phyloP scores from a whole-genome alignment of 2,888 invertebrate species.

The Drosophila parthenogenetica region DNA sequence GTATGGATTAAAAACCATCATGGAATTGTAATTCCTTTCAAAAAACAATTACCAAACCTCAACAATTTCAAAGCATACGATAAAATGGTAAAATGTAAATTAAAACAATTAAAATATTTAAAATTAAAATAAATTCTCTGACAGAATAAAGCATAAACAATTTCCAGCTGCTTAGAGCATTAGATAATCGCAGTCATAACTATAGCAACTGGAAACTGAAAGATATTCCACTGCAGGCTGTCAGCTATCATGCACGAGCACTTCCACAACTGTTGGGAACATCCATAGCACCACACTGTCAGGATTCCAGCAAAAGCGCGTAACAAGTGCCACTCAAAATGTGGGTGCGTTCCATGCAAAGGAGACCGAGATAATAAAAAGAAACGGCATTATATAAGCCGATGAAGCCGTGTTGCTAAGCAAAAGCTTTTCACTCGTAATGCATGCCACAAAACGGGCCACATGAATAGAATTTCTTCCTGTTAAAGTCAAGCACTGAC shows the following conservation, averaged over 20 bases:
- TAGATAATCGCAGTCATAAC: not conserved
- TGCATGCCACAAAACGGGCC: conserved; percentile 34
- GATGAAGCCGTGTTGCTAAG: conserved; percentile 53
- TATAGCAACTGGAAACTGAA: conserved; percentile 3
- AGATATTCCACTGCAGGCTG: conserved; percentile 25
- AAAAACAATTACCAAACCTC: too few species aligned
- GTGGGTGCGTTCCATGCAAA: conserved; percentile 6
- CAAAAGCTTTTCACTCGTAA: conserved; percentile 69
- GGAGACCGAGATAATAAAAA: conserved; percentile 44
- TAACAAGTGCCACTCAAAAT: conserved; percentile 72
- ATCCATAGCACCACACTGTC: not conserved
- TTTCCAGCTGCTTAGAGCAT: not conserved
- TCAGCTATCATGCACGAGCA: not conserved
- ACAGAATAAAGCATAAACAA: not conserved
- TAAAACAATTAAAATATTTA: not conserved
- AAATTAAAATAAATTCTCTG: not conserved
- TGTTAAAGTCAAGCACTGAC: not conserved
- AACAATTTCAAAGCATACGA: too few species aligned
- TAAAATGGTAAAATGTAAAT: too few species aligned
- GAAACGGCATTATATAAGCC: conserved; percentile 61
- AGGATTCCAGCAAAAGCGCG: conserved; percentile 42
- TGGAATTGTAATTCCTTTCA: too few species aligned
- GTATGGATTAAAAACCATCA: too few species aligned
- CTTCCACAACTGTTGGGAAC: not conserved
- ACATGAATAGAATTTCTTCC: not conserved